Evolutionary conservation across 2,888 invertebrate genomes (phyloP), one percentile per base, ranked within the genome.

Genomic region (Halocaridina rubra): DNA sequence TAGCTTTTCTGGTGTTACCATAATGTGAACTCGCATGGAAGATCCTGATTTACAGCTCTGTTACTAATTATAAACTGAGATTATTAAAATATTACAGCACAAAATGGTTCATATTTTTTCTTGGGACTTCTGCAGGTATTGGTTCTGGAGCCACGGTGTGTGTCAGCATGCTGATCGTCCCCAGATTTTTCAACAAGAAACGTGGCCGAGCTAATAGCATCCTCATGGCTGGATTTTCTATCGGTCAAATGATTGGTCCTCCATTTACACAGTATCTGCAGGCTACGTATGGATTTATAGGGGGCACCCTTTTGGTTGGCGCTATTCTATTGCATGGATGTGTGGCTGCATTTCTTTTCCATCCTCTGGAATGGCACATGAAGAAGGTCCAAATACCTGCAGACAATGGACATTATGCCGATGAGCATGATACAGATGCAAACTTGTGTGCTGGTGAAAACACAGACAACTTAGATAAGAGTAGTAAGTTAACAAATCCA

Each of bases 291-390:
- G 85, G 81, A 13, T 76, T 72, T 72, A 77, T 13, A 3, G 81
- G 81, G 10, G 85, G 77, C 4, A 61, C 77, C 0, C 33, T 81
- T 10, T 72, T 85, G 7, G 24, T 33, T 16, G 81, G 39, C 2
- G 77, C 75, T 3, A 53, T 85, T 61, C 16, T 77, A 10, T 69
- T 85, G n/a, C 77, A 85, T n/a, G 19, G 33, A 2, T 76, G 80
- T 8, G 78, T 59, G 5, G 39, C 30, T 2, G 22, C 69, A 10
- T 5, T 71, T 1, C n/a, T 85, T 2, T 81, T 81, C 13, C 78
- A 85, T 16, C 80, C 85, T 24, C 77, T 81, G 1, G 64, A 85
- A 24, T 69, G 72, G 77, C 85, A 85, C 59, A 32, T 27, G 16
- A 81, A 39, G 64, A 33, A 33, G 13, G 24, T 19, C 3, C n/a